phyloP scores from a whole-genome alignment of 1,140 invertebrate species.

The Riptortus pedestris region DNA sequence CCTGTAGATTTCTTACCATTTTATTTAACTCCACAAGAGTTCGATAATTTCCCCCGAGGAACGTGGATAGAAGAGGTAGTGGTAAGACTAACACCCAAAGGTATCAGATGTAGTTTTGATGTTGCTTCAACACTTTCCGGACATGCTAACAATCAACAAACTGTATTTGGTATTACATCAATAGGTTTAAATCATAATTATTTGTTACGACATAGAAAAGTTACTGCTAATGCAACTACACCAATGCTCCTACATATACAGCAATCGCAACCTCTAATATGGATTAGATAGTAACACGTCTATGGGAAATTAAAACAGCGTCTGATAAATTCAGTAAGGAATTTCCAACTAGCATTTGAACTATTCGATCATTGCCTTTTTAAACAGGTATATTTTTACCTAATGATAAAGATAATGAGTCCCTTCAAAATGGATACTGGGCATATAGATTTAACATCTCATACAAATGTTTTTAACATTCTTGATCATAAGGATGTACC shows the following conservation, averaged over 20 bases:
- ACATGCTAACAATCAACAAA: too few relatives aligned
- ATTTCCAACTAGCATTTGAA: background rate
- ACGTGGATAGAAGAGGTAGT: slow-evolving; percentile 19
- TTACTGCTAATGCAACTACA: background rate
- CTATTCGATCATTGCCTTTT: too few relatives aligned
- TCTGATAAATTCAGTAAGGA: background rate
- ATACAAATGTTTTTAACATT: background rate
- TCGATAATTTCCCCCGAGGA: slow-evolving; percentile 12
- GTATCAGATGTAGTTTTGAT: slow-evolving; percentile 27
- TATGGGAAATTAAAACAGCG: background rate
- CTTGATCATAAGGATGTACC: background rate
- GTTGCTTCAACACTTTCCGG: slow-evolving; percentile 11
- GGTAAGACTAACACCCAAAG: slow-evolving; percentile 23
- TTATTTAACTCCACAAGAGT: slow-evolving; percentile 26
- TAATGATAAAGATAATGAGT: background rate
- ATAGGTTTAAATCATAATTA: too few relatives aligned
- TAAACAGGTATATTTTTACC: background rate
- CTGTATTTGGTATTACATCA: slow-evolving; percentile 6
- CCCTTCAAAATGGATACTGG: background rate
- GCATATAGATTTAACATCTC: too few relatives aligned
- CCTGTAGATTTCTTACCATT: slow-evolving; percentile 27
- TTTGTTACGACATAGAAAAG: slow-evolving; percentile 5
- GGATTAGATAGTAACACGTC: background rate
- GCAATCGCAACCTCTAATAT: background rate
- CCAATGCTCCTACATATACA: background rate